These are phyloP conservation scores for Drosophila fungiperda DNA, from an alignment of 2,888 invertebrate genomes.

Conservation along the genomic window DNA sequence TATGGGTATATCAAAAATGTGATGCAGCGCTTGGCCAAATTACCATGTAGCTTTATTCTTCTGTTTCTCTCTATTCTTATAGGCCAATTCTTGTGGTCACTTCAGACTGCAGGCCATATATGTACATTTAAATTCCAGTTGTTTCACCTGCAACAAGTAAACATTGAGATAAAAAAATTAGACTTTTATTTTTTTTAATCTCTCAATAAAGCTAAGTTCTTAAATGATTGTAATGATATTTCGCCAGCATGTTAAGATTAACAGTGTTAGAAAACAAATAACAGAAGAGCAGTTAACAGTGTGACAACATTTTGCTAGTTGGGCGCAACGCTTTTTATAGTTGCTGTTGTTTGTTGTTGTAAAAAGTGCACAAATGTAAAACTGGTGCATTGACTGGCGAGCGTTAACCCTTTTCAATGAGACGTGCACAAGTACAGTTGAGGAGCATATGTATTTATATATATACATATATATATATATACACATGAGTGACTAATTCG, in stretches of 20 bases:
- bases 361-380: slow-evolving; percentile 24
- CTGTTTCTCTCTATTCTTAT: slow-evolving; percentile 8
- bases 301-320: slow-evolving; percentile 21
- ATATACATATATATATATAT: slow-evolving; percentile 7
- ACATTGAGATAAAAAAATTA: slow-evolving; percentile 14
- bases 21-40: slow-evolving; percentile 39
- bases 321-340: slow-evolving; percentile 4
- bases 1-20: background rate
- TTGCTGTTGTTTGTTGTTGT: slow-evolving; percentile 25
- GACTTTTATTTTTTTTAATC: background rate
- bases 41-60: slow-evolving; percentile 38
- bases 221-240: background rate
- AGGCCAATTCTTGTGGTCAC: slow-evolving; percentile 21
- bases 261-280: slow-evolving; percentile 21
- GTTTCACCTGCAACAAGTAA: slow-evolving; percentile 45
- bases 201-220: background rate
- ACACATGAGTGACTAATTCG: slow-evolving; percentile 7
- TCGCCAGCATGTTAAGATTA: slow-evolving; percentile 8
- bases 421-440: slow-evolving; percentile 70
- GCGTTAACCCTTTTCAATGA: slow-evolving; percentile 56
- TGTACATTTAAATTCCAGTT: slow-evolving; percentile 24
- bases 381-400: slow-evolving; percentile 38
- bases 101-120: background rate
- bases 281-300: slow-evolving; percentile 30
- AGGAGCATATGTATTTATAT: slow-evolving; percentile 29